These are phyloP conservation scores for Micrasema minimum DNA, from an alignment of 1,140 invertebrate species.

Conservation along the genomic window DNA sequence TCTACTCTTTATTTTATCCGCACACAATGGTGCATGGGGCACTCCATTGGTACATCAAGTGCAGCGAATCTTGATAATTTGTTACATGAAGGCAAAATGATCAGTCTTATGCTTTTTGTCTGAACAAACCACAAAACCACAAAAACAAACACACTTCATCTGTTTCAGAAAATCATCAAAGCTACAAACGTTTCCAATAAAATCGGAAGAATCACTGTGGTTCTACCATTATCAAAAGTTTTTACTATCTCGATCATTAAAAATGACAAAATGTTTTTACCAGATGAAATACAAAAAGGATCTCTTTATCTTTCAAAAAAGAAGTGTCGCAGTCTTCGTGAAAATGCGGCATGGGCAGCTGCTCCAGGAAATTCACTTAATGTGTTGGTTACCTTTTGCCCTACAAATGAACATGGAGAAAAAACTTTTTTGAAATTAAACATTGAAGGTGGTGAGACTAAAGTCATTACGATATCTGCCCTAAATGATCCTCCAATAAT, in stretches of 20 bases:
- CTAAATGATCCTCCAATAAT: conserved; percentile 11
- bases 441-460: conserved; percentile 6
- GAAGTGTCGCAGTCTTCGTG: neutral
- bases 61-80: no score
- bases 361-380: conserved; percentile 11
- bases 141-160: no score
- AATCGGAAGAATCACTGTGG: conserved; percentile 12
- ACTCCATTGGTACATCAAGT: no score
- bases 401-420: conserved; percentile 12
- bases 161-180: conserved; percentile 17
- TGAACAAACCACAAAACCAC: no score
- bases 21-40: no score
- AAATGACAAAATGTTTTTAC: neutral
- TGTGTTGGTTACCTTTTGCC: conserved; percentile 3
- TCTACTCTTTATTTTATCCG: no score
- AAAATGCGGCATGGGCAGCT: conserved; percentile 4
- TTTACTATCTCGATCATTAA: conserved; percentile 13
- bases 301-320: no score
- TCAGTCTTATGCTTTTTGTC: no score
- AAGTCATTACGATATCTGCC: neutral
- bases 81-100: no score
- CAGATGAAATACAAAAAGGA: neutral
- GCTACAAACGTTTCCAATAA: conserved; percentile 13
- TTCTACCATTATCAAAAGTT: neutral
- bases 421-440: neutral